Conservation (phyloP, 30 jellyfish, hydroid and myxozoan genomes). For the Pseudorhiza aurosa region DNA sequence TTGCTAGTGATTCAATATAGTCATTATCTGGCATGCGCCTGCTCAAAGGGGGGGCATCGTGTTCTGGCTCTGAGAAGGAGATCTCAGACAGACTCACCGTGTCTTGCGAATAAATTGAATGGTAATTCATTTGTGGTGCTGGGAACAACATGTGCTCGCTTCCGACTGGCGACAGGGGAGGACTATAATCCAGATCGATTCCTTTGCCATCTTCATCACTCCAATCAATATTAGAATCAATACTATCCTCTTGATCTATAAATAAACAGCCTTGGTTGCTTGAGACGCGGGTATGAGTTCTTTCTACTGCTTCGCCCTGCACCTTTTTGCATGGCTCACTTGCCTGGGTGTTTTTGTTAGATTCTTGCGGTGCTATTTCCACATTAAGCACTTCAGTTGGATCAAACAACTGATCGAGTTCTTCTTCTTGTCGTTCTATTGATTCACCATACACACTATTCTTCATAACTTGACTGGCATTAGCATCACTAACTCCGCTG, state of each 20-base stretch:
- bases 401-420: neutral
- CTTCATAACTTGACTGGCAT: too few species aligned
- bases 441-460: too few species aligned
- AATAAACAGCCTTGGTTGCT: constrained; percentile 15
- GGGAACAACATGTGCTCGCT: constrained; percentile 80
- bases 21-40: constrained; percentile 17
- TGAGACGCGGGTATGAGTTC: constrained; percentile 50
- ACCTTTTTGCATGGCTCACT: constrained; percentile 86
- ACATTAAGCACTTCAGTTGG: constrained; percentile 63
- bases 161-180: constrained; percentile 73
- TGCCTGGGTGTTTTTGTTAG: constrained; percentile 43
- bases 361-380: constrained; percentile 47
- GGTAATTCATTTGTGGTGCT: constrained; percentile 82
- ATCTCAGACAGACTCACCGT: constrained; percentile 91
- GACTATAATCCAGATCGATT: constrained; percentile 63
- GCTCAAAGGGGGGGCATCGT: constrained; percentile 50
- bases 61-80: constrained; percentile 81
- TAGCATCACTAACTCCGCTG: too few species aligned
- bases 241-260: constrained; percentile 53
- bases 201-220: constrained; percentile 71
- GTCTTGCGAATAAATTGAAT: constrained; percentile 91
- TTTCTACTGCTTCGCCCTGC: constrained; percentile 95
- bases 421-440: neutral
- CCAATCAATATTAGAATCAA: constrained; percentile 51
- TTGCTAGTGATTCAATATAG: constrained; percentile 60